Evolutionary conservation across 1,140 invertebrate species (phyloP), one percentile per base, ranked within the genome.

Genomic region (Drosophila biarmipes): DNA sequence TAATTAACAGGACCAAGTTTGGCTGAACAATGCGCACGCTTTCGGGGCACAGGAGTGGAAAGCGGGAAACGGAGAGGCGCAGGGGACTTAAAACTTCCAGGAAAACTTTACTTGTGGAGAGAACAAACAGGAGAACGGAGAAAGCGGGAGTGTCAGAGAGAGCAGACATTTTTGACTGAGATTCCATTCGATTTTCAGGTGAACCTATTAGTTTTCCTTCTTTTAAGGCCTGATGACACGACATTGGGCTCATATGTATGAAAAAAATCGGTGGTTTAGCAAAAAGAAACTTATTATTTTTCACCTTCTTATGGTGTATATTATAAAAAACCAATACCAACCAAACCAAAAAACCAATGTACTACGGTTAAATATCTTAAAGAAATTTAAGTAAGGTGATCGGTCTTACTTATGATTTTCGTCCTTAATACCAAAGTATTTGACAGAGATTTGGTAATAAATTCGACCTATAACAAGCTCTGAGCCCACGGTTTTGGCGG

Each of bases 1-100:
- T 85, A 84, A 84, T 80, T 85, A 76, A 85, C 80, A 80, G 55
- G 72, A 57, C 76, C 80, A 85, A 80, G 56, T 82, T 82, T 69
- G 59, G 46, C 59, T 38, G 66, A 80, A 75, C 72, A 75, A 81
- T 66, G 78, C 73, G 51, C 58, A 66, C 58, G 72, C 76, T 80
- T 80, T 77, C 10, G 29, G 73, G 52, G 43, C 52, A 51, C 21
- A 71, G 56, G 19, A 43, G 53, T 57, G 52, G 68, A 56, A 57
- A 31, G 38, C 49, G 42, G 31, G 34, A 61, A 19, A n/a, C n/a
- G 15, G n/a, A 46, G 17, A 37, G 17, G 40, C 35, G 29, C 17
- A 43, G 29, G 34, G 17, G 11, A 42, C 35, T 31, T n/a, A 11
- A 37, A 56, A 55, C 14, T 35, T 54, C 51, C 57, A 62, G 63